phyloP scores from a whole-genome alignment of 2,113 vertebrate species.

The Hystrix cristata region DNA sequence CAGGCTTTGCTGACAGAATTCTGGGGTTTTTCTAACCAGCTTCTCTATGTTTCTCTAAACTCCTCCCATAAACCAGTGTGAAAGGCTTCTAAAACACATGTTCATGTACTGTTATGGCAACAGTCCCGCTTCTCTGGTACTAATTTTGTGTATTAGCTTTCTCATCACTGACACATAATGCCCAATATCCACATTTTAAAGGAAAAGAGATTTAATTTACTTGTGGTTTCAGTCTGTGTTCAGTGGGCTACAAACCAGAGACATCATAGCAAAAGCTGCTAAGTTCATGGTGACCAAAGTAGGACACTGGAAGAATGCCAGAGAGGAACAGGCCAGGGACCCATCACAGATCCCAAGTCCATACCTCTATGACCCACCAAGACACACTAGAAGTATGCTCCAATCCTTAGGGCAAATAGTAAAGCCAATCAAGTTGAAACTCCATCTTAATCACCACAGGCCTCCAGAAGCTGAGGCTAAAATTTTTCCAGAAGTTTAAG shows the following conservation, averaged over 20 bases:
- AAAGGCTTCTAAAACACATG: neutral
- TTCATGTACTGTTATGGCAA: neutral
- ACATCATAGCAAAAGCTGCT: neutral
- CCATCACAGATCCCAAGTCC: neutral
- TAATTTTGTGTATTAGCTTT: neutral
- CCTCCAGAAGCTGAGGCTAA: neutral
- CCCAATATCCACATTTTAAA: neutral
- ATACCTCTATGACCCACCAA: neutral
- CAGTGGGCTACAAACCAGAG: neutral
- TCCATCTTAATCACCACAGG: neutral
- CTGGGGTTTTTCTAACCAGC: neutral
- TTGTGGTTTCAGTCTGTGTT: neutral
- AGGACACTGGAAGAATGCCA: neutral
- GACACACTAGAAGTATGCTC: neutral
- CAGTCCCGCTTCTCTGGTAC: neutral
- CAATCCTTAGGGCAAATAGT: neutral
- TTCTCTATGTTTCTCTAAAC: neutral
- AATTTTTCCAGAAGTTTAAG: neutral
- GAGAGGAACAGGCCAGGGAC: neutral
- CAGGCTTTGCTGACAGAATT: neutral
- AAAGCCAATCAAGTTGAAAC: neutral
- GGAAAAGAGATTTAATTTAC: neutral
- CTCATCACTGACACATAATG: neutral
- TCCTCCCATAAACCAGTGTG: neutral
- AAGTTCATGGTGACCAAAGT: neutral